These are phyloP conservation scores for Philotrypesis tridentata DNA, from an alignment of 1,140 invertebrate genomes.

Conservation along the genomic window DNA sequence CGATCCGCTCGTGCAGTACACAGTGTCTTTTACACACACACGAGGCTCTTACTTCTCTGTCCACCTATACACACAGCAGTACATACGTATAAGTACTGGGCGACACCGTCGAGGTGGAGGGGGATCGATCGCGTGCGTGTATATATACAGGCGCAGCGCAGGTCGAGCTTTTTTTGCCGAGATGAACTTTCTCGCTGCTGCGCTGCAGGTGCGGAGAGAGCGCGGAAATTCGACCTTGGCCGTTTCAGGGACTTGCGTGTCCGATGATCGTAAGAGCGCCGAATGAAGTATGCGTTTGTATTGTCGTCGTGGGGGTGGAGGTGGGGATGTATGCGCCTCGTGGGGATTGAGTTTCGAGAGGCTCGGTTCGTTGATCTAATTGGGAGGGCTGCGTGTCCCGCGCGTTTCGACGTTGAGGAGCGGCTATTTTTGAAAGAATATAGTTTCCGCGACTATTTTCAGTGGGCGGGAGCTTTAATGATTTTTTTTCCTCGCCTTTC, in stretches of 20 bases:
- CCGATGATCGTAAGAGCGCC: not conserved
- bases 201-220: not conserved
- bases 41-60: too few relatives aligned
- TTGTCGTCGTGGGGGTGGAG: too few relatives aligned
- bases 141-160: not conserved
- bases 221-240: constrained; percentile 48
- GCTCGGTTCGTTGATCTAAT: constrained; percentile 28
- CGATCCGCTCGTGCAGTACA: not conserved
- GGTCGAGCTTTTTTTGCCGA: not conserved
- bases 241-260: constrained; percentile 45
- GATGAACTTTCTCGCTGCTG: not conserved
- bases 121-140: constrained; percentile 19
- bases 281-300: not conserved
- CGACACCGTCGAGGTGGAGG: not conserved
- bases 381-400: not conserved
- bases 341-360: not conserved
- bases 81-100: not conserved
- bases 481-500: too few relatives aligned
- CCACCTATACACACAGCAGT: not conserved
- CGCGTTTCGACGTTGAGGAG: too few relatives aligned
- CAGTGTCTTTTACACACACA: too few relatives aligned
- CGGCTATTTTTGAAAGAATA: too few relatives aligned
- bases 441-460: too few relatives aligned
- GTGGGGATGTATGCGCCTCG: not conserved
- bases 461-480: too few relatives aligned